Conservation (phyloP, 2,888 invertebrate genomes). For the Pseudanteris insignis region DNA sequence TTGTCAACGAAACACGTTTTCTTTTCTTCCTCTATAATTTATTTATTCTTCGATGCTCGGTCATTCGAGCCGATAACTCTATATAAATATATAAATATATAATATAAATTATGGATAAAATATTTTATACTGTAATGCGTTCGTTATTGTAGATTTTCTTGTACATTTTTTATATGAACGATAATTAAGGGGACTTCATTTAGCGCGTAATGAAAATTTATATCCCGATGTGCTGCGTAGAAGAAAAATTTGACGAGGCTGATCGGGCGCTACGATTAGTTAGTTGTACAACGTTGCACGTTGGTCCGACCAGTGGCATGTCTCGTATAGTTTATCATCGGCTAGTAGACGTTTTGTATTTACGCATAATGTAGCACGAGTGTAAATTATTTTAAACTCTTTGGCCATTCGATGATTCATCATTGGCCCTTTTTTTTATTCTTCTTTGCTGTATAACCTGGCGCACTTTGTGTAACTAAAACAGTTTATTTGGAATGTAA, state of each 20-base stretch:
- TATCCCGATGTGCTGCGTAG: conserved; percentile 39
- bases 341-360: too few species aligned
- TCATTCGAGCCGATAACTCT: conserved; percentile 52
- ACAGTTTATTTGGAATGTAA: too few species aligned
- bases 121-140: conserved; percentile 54
- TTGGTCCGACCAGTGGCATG: too few species aligned
- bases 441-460: too few species aligned
- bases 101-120: conserved; percentile 48
- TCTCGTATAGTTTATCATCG: too few species aligned
- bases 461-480: too few species aligned
- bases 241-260: conserved; percentile 19
- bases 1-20: conserved; percentile 44
- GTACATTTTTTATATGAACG: conserved; percentile 60
- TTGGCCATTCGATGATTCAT: too few species aligned
- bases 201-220: conserved; percentile 51
- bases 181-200: conserved; percentile 51
- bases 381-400: too few species aligned
- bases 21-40: conserved; percentile 41
- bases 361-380: too few species aligned
- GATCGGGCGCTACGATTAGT: too few species aligned
- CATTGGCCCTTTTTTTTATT: too few species aligned
- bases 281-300: too few species aligned
- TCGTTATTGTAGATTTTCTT: conserved; percentile 65
- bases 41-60: conserved; percentile 48
- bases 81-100: conserved; percentile 52